phyloP scores from a whole-genome alignment of 2,888 invertebrate species.

The Idaea aversata region DNA sequence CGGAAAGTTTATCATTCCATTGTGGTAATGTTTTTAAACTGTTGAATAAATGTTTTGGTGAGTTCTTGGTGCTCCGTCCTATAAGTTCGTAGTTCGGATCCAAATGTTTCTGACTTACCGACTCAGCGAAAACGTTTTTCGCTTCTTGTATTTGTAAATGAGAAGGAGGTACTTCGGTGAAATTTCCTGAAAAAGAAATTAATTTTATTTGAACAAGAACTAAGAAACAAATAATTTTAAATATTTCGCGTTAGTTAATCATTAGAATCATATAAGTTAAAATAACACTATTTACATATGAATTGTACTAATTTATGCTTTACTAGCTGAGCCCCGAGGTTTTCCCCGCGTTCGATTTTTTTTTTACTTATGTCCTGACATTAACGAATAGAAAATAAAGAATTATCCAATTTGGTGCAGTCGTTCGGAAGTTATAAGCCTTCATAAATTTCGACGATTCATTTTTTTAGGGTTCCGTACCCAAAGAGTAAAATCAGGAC shows the following conservation, averaged over 20 bases:
- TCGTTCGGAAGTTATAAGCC: too few species aligned
- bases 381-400: too few species aligned
- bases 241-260: background rate
- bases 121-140: constrained; percentile 42
- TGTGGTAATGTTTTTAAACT: constrained; percentile 36
- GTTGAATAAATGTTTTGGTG: constrained; percentile 36
- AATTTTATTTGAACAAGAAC: background rate
- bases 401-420: too few species aligned
- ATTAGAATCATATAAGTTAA: too few species aligned
- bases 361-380: too few species aligned
- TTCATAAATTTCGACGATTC: too few species aligned
- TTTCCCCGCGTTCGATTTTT: too few species aligned
- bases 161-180: constrained; percentile 37
- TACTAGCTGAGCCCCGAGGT: too few species aligned
- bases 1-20: constrained; percentile 37
- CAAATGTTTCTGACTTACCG: constrained; percentile 45
- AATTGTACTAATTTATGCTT: too few species aligned
- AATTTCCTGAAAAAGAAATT: constrained; percentile 48
- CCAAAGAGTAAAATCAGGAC: too few species aligned
- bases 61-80: constrained; percentile 37
- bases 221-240: background rate
- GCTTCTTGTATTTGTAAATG: constrained; percentile 42
- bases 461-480: too few species aligned
- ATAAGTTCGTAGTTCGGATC: constrained; percentile 36
- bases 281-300: too few species aligned